Percentiles rank a stretch among this genome's conserved stretches.
phyloP scores from a whole-genome alignment of 2,797 vertebrate genomes.

The Melanotaenia maccullochi region DNA sequence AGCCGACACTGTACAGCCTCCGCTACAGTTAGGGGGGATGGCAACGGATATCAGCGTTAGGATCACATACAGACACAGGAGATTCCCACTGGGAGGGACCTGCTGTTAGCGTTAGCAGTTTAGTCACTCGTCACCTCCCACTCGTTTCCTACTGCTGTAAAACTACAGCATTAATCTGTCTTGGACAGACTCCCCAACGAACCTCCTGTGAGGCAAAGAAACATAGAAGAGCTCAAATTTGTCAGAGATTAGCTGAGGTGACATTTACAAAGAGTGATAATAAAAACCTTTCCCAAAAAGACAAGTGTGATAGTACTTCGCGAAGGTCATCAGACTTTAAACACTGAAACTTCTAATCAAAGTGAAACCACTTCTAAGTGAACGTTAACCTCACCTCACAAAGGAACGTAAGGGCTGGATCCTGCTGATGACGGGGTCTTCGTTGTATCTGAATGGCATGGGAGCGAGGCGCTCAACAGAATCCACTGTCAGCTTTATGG shows the following conservation, averaged over 20 bases:
- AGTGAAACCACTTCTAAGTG: neutral
- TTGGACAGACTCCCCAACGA: conserved; percentile 3
- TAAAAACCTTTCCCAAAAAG: conserved; percentile 7
- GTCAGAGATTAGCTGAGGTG: neutral
- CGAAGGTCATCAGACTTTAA: neutral
- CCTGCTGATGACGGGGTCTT: conserved; percentile 90
- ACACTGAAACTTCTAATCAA: neutral
- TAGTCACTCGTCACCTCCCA: conserved; percentile 66
- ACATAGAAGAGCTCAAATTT: neutral
- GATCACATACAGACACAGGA: conserved; percentile 43
- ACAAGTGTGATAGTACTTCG: neutral
- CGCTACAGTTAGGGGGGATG: conserved; percentile 77
- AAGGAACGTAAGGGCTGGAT: conserved; percentile 94
- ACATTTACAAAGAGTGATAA: conserved; percentile 12
- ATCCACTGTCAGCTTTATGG: conserved; percentile 88
- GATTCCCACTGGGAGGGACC: conserved; percentile 60
- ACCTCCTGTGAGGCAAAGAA: neutral
- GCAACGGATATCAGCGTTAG: conserved; percentile 35
- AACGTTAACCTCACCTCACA: conserved; percentile 81
- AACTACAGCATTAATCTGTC: conserved; percentile 47
- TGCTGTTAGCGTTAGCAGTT: conserved; percentile 68
- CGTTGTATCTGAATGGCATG: conserved; percentile 87
- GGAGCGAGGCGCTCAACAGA: conserved; percentile 80
- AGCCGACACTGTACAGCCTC: conserved; percentile 96
- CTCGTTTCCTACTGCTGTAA: conserved; percentile 62